Conservation (phyloP, 2,888 invertebrate species). For the Synanthedon myopaeformis region DNA sequence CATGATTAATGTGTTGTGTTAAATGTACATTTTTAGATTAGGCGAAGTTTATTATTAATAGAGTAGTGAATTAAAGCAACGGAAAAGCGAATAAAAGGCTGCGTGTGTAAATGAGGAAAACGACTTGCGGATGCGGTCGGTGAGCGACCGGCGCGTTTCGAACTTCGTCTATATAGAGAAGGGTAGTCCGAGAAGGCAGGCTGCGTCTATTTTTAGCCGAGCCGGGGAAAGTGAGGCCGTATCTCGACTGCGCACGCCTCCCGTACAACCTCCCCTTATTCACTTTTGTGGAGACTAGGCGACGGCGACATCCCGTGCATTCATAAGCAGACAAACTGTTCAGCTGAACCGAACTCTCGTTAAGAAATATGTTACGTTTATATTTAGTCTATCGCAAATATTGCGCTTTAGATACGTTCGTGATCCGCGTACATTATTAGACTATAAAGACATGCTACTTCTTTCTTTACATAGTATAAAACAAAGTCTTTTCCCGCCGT, state of each 20-base stretch:
- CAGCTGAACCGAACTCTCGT: constrained; percentile 16
- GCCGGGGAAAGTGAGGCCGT: constrained; percentile 53
- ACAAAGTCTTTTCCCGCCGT: too few species aligned
- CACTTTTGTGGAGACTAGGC: constrained; percentile 39
- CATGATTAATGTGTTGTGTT: background rate
- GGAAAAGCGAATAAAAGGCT: constrained; percentile 3
- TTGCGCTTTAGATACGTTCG: background rate
- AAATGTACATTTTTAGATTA: background rate
- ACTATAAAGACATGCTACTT: too few species aligned
- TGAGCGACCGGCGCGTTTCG: background rate
- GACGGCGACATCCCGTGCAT: constrained; percentile 54
- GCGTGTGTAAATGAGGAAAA: background rate
- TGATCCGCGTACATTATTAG: background rate
- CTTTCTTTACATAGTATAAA: too few species aligned
- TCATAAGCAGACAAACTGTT: constrained; percentile 38
- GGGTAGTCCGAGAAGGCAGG: constrained; percentile 23
- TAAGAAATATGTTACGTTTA: constrained; percentile 2
- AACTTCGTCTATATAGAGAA: background rate
- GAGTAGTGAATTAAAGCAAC: background rate
- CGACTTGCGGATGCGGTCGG: background rate
- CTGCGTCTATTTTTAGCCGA: constrained; percentile 59
- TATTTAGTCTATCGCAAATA: background rate
- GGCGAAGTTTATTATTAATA: background rate
- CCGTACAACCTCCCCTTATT: constrained; percentile 33
- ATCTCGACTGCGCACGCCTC: constrained; percentile 46